Base-by-base conservation (phyloP, 2,797 vertebrate genomes). In the Phoeniculus purpureus region DNA sequence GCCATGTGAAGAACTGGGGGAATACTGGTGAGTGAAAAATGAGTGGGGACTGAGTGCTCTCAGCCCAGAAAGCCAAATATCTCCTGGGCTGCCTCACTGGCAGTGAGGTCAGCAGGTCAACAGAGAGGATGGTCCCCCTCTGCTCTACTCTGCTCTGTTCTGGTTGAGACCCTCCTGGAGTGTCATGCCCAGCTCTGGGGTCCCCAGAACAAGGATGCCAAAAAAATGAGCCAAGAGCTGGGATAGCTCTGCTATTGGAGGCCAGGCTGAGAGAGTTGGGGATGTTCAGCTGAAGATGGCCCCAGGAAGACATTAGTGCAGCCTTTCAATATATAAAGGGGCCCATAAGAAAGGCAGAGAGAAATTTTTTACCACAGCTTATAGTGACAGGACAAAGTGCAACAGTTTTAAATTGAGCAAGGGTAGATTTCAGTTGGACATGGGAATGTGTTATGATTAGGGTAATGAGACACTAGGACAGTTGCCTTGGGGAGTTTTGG, bases 31-130 rank as follows among this genome's bases (percentile, higher is more conserved):
- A 47, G 47, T 60, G 34, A 50, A 27, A 55, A 18, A 5, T 3
- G 5, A 76, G 31, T 21, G 0, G 0, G 22, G 18, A n/a, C 8
- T 8, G 14, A 43, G 70, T 1, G 0, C 60, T 50, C 3, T 1
- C 62, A 50, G 70, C 19, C 29, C 15, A 7, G 29, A 31, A 31
- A 68, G 22, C 32, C 54, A n/a, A 40, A 4, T 3, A 3, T 14
- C 22, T 59, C 43, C 64, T 21, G 32, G 17, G 27, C 45, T 50
- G 27, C 27, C 48, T 58, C 54, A 20, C 17, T 14, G 3, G 43
- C 26, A 26, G 54, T 1, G 4, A 16, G 21, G 52, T 12, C 43
- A 58, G 75, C 21, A 25, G 26, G 40, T 6, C 3, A 5, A 67
- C 5, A 32, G 20, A 25, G 51, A 15, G 51, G 3, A 56, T 26